These are phyloP conservation scores for Calliopum simillimum DNA, from an alignment of 2,888 invertebrate species.

Conservation along the genomic window DNA sequence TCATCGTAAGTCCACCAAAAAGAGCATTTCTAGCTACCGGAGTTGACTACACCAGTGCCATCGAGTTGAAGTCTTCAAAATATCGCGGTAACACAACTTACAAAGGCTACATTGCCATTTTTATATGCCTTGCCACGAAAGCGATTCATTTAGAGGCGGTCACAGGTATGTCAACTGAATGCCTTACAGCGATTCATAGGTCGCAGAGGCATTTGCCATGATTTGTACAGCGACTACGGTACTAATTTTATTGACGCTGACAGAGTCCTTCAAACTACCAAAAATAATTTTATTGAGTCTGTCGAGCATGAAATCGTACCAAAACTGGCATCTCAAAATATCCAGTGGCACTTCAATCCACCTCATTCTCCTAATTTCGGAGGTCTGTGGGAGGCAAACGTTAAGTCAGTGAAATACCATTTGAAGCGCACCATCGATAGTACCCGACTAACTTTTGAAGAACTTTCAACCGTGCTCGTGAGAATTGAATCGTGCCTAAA, in stretches of 20 bases:
- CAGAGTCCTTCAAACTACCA: neutral
- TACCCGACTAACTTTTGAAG: conserved; percentile 31
- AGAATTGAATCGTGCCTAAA: conserved; percentile 37
- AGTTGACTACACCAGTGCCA: conserved; percentile 2
- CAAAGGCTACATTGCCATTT: neutral
- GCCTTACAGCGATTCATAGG: neutral
- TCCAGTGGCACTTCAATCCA: conserved; percentile 22
- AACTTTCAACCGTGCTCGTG: conserved; percentile 33
- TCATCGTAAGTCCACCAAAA: conserved; percentile 31
- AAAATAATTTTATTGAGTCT: conserved; percentile 1
- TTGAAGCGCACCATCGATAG: conserved; percentile 26
- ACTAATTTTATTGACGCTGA: neutral
- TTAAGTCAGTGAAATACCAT: conserved; percentile 30
- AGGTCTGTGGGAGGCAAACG: conserved; percentile 13
- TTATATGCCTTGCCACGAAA: neutral
- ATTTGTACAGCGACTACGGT: neutral
- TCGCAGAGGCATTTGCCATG: neutral
- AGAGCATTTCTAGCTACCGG: conserved; percentile 16
- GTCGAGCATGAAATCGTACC: conserved; percentile 2
- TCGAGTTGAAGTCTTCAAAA: neutral
- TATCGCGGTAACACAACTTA: neutral
- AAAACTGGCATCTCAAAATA: neutral
- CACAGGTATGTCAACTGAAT: neutral
- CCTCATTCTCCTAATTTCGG: conserved; percentile 23
- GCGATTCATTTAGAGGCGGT: conserved; percentile 16